These are phyloP conservation scores for Synanthedon formicaeformis DNA, from an alignment of 2,888 invertebrate species.

Conservation along the genomic window DNA sequence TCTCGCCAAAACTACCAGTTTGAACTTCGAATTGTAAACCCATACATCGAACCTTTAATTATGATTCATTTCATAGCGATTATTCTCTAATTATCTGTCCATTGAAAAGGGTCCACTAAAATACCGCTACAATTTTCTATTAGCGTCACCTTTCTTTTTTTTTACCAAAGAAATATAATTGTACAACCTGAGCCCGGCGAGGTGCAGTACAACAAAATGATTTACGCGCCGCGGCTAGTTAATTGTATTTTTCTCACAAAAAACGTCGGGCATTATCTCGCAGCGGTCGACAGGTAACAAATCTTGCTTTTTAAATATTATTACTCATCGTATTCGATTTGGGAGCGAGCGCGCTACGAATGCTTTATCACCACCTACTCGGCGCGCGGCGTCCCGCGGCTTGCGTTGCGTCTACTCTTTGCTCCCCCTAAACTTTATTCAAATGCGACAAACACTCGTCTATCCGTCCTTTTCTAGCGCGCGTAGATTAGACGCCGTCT, in stretches of 20 bases:
- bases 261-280: conserved; percentile 59
- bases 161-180: conserved; percentile 48
- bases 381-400: conserved; percentile 63
- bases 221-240: conserved; percentile 57
- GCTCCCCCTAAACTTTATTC: conserved; percentile 68
- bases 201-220: conserved; percentile 49
- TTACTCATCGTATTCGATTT: conserved; percentile 70
- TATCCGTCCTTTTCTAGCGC: conserved; percentile 50
- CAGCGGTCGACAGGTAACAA: conserved; percentile 67
- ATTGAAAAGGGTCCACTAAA: conserved; percentile 24
- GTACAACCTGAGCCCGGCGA: conserved; percentile 55
- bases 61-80: conserved; percentile 12
- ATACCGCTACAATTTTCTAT: conserved; percentile 36
- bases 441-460: conserved; percentile 61
- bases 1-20: too few species aligned
- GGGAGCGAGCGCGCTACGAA: conserved; percentile 60
- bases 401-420: conserved; percentile 54
- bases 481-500: conserved; percentile 30
- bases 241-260: conserved; percentile 66
- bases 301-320: conserved; percentile 70
- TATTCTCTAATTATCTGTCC: conserved; percentile 38
- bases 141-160: conserved; percentile 43
- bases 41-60: too few species aligned
- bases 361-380: conserved; percentile 72
- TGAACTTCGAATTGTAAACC: too few species aligned